phyloP scores from a whole-genome alignment of 2,797 vertebrate genomes.

The Dryobates pubescens region DNA sequence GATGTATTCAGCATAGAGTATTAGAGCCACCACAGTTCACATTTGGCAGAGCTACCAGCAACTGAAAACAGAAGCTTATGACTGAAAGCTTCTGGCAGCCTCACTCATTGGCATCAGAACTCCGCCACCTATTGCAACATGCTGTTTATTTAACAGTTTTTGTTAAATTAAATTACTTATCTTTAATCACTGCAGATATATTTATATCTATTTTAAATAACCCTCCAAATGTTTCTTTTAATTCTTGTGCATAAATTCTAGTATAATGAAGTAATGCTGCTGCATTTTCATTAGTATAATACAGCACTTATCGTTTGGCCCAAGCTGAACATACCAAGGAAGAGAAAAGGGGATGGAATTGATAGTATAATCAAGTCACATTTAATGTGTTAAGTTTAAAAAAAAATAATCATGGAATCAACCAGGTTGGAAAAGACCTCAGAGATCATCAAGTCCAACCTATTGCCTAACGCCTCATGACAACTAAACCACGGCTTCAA shows the following conservation, averaged over 20 bases:
- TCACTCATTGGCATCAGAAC: constrained; percentile 7
- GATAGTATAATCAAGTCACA: not conserved
- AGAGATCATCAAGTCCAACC: too few relatives aligned
- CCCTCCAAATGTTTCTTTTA: constrained; percentile 35
- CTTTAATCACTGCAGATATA: constrained; percentile 42
- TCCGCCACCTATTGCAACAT: not conserved
- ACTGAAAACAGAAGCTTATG: constrained; percentile 12
- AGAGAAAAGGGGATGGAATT: not conserved
- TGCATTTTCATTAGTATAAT: constrained; percentile 39
- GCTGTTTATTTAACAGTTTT: constrained; percentile 54
- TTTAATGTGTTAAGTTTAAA: not conserved
- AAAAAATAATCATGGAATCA: too few relatives aligned
- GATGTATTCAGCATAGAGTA: not conserved
- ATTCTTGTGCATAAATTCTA: constrained; percentile 42
- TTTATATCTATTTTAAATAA: constrained; percentile 52
- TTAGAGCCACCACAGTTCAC: not conserved
- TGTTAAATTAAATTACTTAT: constrained; percentile 54
- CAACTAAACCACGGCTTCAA: too few relatives aligned
- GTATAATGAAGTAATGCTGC: not conserved
- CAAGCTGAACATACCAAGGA: not conserved
- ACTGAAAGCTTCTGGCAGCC: constrained; percentile 45
- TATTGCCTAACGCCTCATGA: too few relatives aligned
- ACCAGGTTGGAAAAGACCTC: too few relatives aligned
- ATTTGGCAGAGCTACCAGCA: not conserved
- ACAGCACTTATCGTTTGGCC: not conserved